These are phyloP conservation scores for Gopherus evgoodei DNA, from an alignment of 2,113 vertebrate species.

Conservation along the genomic window DNA sequence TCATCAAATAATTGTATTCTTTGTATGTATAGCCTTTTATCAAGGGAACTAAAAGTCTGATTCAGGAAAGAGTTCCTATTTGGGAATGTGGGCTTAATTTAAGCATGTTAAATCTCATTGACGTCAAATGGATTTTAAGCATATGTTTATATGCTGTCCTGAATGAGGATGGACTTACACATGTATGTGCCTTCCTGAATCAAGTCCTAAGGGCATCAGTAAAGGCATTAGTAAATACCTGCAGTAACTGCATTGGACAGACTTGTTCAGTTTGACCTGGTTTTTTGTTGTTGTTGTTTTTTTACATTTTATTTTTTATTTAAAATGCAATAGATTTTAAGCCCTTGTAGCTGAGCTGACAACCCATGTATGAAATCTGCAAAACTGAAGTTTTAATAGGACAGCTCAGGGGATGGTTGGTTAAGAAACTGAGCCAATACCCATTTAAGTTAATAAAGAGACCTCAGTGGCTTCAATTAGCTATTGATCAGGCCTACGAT, in stretches of 20 bases:
- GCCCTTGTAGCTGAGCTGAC: not conserved
- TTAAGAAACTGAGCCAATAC: not conserved
- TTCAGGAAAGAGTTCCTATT: not conserved
- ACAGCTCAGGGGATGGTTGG: not conserved
- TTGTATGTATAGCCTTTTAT: not conserved
- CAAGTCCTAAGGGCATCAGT: not conserved
- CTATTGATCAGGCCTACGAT: not conserved
- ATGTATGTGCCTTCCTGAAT: not conserved
- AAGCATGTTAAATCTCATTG: accelerated
- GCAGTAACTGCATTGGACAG: accelerated
- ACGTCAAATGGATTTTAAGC: not conserved
- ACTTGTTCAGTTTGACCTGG: not conserved
- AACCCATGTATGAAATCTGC: not conserved
- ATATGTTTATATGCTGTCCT: not conserved
- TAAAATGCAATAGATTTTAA: not conserved
- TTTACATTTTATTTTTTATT: not conserved
- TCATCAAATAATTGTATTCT: not conserved
- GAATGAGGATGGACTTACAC: not conserved
- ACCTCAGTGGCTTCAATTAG: not conserved
- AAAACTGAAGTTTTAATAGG: not conserved
- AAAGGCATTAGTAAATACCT: not conserved
- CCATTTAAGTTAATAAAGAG: not conserved
- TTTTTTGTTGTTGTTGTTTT: accelerated
- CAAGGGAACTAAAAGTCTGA: not conserved
- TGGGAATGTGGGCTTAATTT: not conserved